Conservation (phyloP, 2,888 invertebrate genomes). For the Smittia aterrima region DNA sequence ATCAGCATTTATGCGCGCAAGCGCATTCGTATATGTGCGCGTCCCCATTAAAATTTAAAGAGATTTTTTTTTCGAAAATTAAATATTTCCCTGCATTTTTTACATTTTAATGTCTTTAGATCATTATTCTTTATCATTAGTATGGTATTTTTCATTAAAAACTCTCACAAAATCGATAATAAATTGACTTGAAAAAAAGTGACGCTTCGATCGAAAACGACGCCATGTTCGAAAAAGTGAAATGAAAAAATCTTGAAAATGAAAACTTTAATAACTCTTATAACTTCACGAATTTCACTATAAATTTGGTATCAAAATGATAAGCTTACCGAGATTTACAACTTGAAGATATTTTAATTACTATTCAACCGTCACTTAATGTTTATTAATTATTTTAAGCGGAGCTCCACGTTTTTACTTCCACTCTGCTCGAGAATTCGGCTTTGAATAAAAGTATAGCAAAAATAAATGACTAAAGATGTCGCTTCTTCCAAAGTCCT, state of each 20-base stretch:
- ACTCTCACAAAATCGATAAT: background rate
- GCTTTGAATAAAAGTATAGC: too few relatives aligned
- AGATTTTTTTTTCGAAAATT: too few relatives aligned
- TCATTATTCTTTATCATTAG: too few relatives aligned
- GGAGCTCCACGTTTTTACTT: background rate
- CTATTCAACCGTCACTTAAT: background rate
- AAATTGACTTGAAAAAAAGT: background rate
- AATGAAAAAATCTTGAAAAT: background rate
- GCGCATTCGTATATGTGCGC: too few relatives aligned
- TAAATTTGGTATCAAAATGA: background rate
- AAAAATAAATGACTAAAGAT: too few relatives aligned
- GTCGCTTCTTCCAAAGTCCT: too few relatives aligned
- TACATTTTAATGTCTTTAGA: too few relatives aligned
- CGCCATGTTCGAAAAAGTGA: slow-evolving; percentile 34
- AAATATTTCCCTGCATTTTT: too few relatives aligned
- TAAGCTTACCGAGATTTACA: background rate
- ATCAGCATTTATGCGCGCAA: too few relatives aligned
- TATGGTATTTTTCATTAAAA: too few relatives aligned
- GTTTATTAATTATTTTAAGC: background rate
- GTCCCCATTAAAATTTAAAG: too few relatives aligned
- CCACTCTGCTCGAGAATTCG: background rate
- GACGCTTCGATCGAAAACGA: slow-evolving; percentile 24
- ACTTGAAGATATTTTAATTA: slow-evolving; percentile 16
- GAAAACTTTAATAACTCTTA: background rate
- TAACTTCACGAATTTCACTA: background rate